Evolutionary conservation across 2,113 vertebrate genomes (phyloP).

Genomic region (Mus spicilegus): DNA sequence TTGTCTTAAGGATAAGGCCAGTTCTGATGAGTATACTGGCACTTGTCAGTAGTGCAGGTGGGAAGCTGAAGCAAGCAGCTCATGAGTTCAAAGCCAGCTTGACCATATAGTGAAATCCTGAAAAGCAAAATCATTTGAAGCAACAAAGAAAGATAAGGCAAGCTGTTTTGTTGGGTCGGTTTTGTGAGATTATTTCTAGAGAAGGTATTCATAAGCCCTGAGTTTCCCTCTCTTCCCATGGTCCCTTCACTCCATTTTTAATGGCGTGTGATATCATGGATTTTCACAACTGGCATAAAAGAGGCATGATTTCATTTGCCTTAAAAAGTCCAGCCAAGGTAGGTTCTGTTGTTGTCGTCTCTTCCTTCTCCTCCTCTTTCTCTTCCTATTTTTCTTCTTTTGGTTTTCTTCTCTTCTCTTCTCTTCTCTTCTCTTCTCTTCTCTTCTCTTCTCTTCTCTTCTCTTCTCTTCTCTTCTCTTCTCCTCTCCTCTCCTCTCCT

Average conservation of each 20-base stretch:
- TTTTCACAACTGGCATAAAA: background rate
- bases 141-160: background rate
- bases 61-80: background rate
- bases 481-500: too few relatives aligned
- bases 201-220: background rate
- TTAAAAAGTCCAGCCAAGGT: slow-evolving; percentile 1
- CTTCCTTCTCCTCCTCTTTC: too few relatives aligned
- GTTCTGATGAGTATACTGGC: background rate
- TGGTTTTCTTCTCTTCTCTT: too few relatives aligned
- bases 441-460: too few relatives aligned
- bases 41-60: background rate
- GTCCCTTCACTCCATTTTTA: background rate
- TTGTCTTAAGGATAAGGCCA: background rate
- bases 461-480: too few relatives aligned
- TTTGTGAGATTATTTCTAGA: background rate
- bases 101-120: background rate
- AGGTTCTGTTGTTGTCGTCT: background rate
- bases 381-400: too few relatives aligned
- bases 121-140: background rate
- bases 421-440: too few relatives aligned
- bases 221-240: background rate
- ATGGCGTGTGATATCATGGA: background rate
- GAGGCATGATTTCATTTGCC: background rate
- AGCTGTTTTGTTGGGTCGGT: background rate
- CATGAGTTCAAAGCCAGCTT: background rate